A percentile compares a stretch with the other conserved stretches of the same genome.
Evolutionary conservation across 2,888 invertebrate genomes (phyloP).

Genomic region (Hybos culiciformis): DNA sequence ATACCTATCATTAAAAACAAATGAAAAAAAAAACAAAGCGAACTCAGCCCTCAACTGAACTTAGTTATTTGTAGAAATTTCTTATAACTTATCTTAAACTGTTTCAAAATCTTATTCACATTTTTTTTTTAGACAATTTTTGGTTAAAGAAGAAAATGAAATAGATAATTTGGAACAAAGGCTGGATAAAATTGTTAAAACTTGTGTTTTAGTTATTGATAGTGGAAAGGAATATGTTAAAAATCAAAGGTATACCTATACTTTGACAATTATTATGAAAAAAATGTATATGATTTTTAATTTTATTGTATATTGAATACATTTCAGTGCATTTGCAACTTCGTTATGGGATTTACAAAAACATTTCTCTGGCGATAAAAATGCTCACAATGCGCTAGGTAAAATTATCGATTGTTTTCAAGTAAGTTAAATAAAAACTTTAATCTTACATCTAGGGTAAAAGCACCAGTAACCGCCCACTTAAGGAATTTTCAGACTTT

Average conservation of each 20-base stretch:
- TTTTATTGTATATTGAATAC: conserved; percentile 10
- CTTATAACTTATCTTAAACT: conserved; percentile 9
- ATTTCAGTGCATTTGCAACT: conserved; percentile 62
- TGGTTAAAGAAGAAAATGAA: conserved; percentile 76
- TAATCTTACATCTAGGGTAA: conserved; percentile 41
- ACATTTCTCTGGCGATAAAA: conserved; percentile 74
- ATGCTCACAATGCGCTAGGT: conserved; percentile 65
- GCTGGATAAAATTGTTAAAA: conserved; percentile 81
- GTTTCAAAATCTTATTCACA: conserved; percentile 24
- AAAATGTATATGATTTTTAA: not conserved
- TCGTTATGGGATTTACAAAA: conserved; percentile 81
- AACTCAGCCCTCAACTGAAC: not conserved
- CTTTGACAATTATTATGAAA: conserved; percentile 18
- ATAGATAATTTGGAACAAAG: conserved; percentile 79
- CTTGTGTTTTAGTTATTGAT: conserved; percentile 81
- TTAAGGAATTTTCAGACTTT: too few species aligned
- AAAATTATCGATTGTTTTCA: conserved; percentile 59
- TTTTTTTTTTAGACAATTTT: conserved; percentile 52
- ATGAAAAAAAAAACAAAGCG: not conserved
- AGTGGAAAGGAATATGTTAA: conserved; percentile 82
- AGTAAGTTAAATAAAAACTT: conserved; percentile 37
- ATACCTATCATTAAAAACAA: too few species aligned
- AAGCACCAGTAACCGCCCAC: too few species aligned
- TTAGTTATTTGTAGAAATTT: conserved; percentile 3
- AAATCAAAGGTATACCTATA: conserved; percentile 81